Conservation (phyloP, 53 echinoderm and acorn worm species). For the Zoroaster sp. region DNA sequence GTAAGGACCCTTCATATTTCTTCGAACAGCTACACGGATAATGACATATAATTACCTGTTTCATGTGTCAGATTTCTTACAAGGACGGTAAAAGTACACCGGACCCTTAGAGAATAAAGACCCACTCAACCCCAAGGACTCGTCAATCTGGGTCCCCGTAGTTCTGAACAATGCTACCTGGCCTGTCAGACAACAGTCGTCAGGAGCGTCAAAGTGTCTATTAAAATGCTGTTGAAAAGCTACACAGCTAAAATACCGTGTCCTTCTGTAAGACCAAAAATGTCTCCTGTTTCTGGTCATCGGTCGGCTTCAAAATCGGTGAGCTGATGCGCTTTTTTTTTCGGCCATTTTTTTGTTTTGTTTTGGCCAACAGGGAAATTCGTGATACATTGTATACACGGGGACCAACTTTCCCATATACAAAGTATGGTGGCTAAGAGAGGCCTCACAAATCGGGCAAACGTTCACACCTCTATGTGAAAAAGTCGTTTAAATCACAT, state of each 20-base stretch:
- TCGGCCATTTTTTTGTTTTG: no score
- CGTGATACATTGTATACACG: no score
- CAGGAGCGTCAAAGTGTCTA: background rate
- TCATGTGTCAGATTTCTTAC: background rate
- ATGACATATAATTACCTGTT: background rate
- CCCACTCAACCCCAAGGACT: background rate
- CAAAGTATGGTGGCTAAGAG: no score
- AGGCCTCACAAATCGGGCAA: no score
- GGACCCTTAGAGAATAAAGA: background rate
- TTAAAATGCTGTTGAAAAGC: background rate
- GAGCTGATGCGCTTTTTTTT: no score
- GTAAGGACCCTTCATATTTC: background rate
- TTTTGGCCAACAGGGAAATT: no score
- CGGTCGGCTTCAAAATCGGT: no score
- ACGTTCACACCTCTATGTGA: no score
- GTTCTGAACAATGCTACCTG: background rate
- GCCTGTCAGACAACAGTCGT: background rate
- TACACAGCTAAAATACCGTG: background rate
- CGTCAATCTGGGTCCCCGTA: background rate
- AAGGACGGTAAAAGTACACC: background rate
- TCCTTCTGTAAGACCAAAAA: background rate
- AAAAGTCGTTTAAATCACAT: no score
- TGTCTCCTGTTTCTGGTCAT: no score
- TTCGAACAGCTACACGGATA: background rate
- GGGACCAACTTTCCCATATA: no score